Percentiles rank a stretch among this genome's conserved stretches.
Evolutionary conservation across 2,797 vertebrate species (phyloP).

Genomic region (Sebastes vulpes): DNA sequence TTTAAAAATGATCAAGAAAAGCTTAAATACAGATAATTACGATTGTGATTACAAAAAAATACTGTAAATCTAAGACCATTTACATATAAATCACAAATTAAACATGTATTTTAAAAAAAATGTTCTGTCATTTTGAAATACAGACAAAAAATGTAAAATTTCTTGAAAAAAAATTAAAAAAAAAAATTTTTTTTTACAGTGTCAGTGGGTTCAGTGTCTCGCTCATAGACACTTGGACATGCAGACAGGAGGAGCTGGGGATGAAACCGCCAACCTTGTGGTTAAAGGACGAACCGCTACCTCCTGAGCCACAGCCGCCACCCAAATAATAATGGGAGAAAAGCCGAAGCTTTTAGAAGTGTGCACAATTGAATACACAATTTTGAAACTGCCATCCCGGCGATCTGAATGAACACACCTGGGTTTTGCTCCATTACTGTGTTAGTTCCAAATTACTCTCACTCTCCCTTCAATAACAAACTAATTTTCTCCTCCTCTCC

Average conservation of each 20-base stretch:
- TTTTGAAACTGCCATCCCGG: constrained; percentile 13
- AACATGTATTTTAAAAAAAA: no score
- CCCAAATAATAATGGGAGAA: not conserved
- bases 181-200: no score
- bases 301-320: not conserved
- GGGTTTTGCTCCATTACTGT: constrained; percentile 49
- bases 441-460: constrained; percentile 20
- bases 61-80: no score
- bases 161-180: no score
- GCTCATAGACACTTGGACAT: not conserved
- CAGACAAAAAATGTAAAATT: no score
- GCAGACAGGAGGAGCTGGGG: not conserved
- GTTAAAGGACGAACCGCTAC: not conserved
- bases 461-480: constrained; percentile 27
- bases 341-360: not conserved
- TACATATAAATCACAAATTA: no score
- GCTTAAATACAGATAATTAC: no score
- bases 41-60: no score
- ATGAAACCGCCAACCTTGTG: not conserved
- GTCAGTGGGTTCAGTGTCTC: not conserved
- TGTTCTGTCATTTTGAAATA: no score
- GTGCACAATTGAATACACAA: constrained; percentile 10
- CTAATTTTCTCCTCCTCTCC: constrained; percentile 30
- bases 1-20: no score
- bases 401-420: constrained; percentile 35